Conservation (phyloP, 2,113 vertebrate species). For the Piliocolobus tephrosceles region DNA sequence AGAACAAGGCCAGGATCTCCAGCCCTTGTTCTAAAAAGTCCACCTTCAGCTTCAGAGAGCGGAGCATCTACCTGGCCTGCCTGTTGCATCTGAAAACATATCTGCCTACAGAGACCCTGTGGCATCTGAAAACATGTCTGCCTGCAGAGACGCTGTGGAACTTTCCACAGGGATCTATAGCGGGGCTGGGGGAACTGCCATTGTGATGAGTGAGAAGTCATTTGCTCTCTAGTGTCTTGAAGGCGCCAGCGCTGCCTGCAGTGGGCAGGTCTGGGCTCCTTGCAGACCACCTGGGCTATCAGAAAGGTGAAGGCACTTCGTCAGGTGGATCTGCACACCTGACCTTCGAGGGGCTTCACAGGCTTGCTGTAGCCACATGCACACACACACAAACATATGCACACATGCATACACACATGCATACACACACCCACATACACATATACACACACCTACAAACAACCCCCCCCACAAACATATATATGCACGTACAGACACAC, state of each 20-base stretch:
- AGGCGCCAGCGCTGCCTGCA: background rate
- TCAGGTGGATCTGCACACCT: background rate
- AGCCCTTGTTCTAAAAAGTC: background rate
- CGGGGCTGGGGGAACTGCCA: background rate
- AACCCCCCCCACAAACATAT: background rate
- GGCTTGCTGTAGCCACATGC: background rate
- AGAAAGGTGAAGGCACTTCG: accelerated
- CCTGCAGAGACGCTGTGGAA: background rate
- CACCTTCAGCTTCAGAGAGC: background rate
- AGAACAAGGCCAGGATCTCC: background rate
- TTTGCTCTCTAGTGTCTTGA: background rate
- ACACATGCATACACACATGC: background rate
- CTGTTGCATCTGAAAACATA: too few species aligned
- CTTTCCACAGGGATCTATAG: background rate
- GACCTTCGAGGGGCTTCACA: background rate
- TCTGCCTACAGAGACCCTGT: too few species aligned
- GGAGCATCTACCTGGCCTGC: background rate
- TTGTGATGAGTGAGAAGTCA: background rate
- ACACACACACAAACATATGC: too few species aligned
- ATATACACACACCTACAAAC: background rate
- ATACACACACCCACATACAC: background rate
- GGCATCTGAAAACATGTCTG: too few species aligned
- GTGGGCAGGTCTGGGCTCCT: background rate
- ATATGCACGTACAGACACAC: background rate
- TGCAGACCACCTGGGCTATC: too few species aligned